Percentiles rank a stretch among this genome's conserved stretches.
phyloP scores from a whole-genome alignment of 2,888 invertebrate species.

The Boloria euphrosyne region DNA sequence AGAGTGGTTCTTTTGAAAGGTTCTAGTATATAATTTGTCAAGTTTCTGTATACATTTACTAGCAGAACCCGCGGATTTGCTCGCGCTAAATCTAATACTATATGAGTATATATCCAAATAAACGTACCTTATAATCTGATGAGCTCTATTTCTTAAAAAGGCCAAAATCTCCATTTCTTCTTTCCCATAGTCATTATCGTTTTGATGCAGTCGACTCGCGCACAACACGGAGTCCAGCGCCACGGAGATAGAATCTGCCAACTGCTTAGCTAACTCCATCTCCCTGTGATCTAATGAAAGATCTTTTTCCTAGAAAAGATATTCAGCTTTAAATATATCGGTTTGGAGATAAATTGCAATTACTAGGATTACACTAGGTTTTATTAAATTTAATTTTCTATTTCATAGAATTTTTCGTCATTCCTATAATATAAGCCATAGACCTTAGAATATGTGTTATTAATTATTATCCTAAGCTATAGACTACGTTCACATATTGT shows the following conservation, averaged over 20 bases:
- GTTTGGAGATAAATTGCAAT: too few species aligned
- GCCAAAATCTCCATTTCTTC: slow-evolving; percentile 46
- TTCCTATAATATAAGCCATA: too few species aligned
- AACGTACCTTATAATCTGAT: slow-evolving; percentile 65
- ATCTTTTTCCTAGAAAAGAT: slow-evolving; percentile 58
- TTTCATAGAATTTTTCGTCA: too few species aligned
- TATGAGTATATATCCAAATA: background rate
- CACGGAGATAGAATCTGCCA: slow-evolving; percentile 62
- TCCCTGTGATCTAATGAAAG: slow-evolving; percentile 56
- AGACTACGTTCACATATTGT: too few species aligned
- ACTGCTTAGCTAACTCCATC: slow-evolving; percentile 57
- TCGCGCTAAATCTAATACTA: too few species aligned
- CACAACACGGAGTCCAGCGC: slow-evolving; percentile 62
- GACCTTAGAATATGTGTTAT: too few species aligned
- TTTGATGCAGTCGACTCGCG: slow-evolving; percentile 50
- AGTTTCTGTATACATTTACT: too few species aligned
- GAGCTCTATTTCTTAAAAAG: slow-evolving; percentile 54
- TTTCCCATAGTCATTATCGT: slow-evolving; percentile 39
- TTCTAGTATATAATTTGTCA: too few species aligned
- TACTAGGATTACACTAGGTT: too few species aligned
- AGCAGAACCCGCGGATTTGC: background rate
- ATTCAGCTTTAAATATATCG: background rate
- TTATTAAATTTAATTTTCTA: too few species aligned
- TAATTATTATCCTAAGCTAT: too few species aligned
- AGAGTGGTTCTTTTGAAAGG: too few species aligned